Evolutionary conservation across 2,797 vertebrate genomes (phyloP).

Genomic region (Cyprinodon diabolis): DNA sequence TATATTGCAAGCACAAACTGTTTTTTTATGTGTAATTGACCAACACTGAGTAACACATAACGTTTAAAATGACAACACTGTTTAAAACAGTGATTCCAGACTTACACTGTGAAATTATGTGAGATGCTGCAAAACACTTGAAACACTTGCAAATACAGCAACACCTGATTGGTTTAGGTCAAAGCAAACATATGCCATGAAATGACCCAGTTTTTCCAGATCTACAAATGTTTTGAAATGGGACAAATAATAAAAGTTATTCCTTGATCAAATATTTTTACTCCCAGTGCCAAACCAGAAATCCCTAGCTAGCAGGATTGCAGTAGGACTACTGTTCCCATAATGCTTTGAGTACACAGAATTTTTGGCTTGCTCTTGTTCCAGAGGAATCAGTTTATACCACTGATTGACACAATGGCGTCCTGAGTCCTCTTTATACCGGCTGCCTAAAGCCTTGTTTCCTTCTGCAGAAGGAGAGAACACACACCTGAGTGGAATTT

Average conservation of each 20-base stretch:
- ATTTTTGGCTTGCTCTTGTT: no score
- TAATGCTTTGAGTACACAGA: no score
- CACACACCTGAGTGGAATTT: no score
- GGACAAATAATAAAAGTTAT: not conserved
- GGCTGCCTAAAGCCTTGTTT: no score
- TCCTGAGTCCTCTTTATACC: no score
- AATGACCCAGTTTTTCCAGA: not conserved
- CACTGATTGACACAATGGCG: no score
- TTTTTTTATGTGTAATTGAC: not conserved
- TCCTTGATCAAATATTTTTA: not conserved
- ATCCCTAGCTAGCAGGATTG: no score
- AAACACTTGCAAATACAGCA: not conserved
- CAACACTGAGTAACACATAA: not conserved
- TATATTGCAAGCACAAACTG: not conserved
- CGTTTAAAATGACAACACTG: no score
- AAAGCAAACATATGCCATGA: not conserved
- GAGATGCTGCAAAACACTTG: not conserved
- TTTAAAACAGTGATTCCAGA: not conserved
- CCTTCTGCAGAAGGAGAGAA: no score
- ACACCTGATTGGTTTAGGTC: not conserved
- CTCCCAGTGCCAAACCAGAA: no score
- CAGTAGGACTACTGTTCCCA: no score
- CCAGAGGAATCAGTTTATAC: no score
- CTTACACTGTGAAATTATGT: not conserved
- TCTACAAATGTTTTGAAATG: not conserved